Percentiles rank a stretch among this genome's conserved stretches.
Evolutionary conservation across 2,797 vertebrate species (phyloP).

Genomic region (Sebastes alutus): DNA sequence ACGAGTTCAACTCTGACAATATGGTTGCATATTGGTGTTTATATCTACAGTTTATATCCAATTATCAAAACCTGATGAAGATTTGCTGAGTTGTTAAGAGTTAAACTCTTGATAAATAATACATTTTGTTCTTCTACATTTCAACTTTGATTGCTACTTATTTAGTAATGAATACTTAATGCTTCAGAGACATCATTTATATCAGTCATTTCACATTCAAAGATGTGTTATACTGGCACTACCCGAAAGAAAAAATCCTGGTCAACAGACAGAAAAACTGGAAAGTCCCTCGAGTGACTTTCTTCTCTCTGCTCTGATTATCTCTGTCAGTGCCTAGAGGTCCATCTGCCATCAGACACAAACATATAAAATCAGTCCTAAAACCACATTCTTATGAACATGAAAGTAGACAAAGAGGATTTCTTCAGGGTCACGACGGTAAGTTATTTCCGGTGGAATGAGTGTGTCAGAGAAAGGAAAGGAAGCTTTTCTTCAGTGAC

Average conservation of each 20-base stretch:
- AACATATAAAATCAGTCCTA: slow-evolving; percentile 9
- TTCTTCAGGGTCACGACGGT: slow-evolving; percentile 7
- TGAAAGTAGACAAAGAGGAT: slow-evolving; percentile 20
- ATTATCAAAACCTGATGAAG: neutral
- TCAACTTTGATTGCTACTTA: neutral
- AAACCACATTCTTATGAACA: slow-evolving; percentile 11
- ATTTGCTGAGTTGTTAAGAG: neutral
- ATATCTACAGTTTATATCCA: neutral
- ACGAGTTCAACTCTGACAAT: neutral
- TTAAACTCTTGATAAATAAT: neutral
- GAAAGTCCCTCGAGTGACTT: slow-evolving; percentile 20
- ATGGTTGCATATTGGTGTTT: neutral
- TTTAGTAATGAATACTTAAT: neutral
- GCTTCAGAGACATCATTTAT: neutral
- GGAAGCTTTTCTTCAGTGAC: neutral
- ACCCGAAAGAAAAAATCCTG: neutral
- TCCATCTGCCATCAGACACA: slow-evolving; percentile 47
- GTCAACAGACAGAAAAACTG: slow-evolving; percentile 17
- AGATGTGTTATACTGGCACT: neutral
- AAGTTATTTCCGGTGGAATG: slow-evolving; percentile 23
- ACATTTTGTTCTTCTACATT: neutral
- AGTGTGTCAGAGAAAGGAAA: slow-evolving; percentile 1
- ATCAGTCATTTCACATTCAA: too few relatives aligned
- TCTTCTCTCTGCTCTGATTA: slow-evolving; percentile 49
- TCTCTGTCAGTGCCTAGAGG: slow-evolving; percentile 44